phyloP scores from a whole-genome alignment of 2,113 vertebrate genomes.

The Pluvialis apricaria region DNA sequence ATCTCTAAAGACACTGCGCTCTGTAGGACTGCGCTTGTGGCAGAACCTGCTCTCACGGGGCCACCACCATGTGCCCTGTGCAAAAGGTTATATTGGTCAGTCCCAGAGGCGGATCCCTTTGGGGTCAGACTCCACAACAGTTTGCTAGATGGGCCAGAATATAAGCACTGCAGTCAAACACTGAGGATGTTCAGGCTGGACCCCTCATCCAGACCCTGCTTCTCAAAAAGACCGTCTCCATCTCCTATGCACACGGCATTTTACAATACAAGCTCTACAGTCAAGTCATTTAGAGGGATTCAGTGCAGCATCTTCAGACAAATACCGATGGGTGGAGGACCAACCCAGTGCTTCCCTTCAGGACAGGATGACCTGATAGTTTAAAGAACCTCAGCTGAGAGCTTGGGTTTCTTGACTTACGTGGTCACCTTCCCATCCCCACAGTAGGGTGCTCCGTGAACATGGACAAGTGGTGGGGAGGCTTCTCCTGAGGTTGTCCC shows the following conservation, averaged over 20 bases:
- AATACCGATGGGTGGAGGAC: accelerated
- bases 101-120: background rate
- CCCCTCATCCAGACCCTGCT: background rate
- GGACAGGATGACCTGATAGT: background rate
- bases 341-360: background rate
- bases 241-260: accelerated
- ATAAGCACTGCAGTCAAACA: background rate
- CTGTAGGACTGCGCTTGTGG: accelerated
- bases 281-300: background rate
- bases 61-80: background rate
- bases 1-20: accelerated
- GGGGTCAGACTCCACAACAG: accelerated
- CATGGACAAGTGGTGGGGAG: conserved; percentile 81
- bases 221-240: background rate
- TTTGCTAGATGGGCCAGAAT: background rate
- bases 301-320: background rate
- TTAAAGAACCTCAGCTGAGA: background rate
- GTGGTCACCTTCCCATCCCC: conserved; percentile 83
- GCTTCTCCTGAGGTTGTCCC: conserved; percentile 77
- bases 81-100: background rate
- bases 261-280: background rate
- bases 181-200: background rate
- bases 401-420: conserved; percentile 67
- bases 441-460: conserved; percentile 84
- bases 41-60: background rate